These are phyloP conservation scores for Malurus leucopterus DNA, from an alignment of 2,797 vertebrate genomes.

Conservation along the genomic window DNA sequence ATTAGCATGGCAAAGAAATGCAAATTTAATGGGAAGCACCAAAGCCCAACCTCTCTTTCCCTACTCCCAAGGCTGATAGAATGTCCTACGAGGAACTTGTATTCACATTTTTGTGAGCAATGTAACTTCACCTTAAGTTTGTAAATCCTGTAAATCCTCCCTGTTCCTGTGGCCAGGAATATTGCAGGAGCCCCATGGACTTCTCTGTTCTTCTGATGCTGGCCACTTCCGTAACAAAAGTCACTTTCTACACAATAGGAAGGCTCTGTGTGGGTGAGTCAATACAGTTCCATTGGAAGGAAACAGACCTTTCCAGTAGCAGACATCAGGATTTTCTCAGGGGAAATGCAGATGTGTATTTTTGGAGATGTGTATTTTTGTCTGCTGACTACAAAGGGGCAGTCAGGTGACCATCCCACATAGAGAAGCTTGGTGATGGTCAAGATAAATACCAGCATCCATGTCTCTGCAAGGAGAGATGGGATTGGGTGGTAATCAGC, in stretches of 20 bases:
- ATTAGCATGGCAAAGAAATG: background rate
- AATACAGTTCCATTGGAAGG: rapidly evolving
- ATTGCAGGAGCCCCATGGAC: background rate
- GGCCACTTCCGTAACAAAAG: background rate
- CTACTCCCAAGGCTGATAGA: background rate
- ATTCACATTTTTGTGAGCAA: background rate
- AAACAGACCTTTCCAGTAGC: background rate
- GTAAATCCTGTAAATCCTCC: background rate
- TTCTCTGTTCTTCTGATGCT: background rate
- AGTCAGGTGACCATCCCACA: rapidly evolving
- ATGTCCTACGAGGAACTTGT: background rate
- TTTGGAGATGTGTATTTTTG: background rate
- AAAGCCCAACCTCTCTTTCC: rapidly evolving
- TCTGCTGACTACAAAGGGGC: background rate
- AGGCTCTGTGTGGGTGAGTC: background rate
- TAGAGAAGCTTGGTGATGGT: background rate
- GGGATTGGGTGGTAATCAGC: background rate
- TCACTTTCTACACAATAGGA: background rate
- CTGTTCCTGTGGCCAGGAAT: background rate
- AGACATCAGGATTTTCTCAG: background rate
- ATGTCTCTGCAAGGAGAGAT: background rate
- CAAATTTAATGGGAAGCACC: background rate
- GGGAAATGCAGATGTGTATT: background rate
- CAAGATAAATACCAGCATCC: background rate
- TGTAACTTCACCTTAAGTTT: background rate